A percentile compares a stretch with the other conserved stretches of the same genome.
Evolutionary conservation across 1,140 invertebrate species (phyloP).

Genomic region (Ridgeia piscesae): DNA sequence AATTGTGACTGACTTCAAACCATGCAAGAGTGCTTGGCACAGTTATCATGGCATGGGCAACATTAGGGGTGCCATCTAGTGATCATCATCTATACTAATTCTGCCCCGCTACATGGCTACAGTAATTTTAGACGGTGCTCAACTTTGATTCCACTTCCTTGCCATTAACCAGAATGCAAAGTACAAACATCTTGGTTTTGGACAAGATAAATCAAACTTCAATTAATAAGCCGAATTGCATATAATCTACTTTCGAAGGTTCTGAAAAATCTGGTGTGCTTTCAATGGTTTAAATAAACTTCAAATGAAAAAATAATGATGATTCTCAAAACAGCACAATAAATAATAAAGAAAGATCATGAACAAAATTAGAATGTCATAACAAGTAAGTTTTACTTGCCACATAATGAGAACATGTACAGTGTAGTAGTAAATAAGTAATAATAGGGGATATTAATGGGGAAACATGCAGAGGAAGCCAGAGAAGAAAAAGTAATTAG

Average conservation of each 20-base stretch:
- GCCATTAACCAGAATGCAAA: not conserved
- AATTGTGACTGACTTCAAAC: not conserved
- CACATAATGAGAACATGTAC: too few relatives aligned
- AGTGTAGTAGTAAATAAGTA: too few relatives aligned
- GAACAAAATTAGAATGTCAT: too few relatives aligned
- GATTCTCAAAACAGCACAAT: too few relatives aligned
- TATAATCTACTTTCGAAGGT: not conserved
- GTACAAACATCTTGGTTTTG: not conserved
- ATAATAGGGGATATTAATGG: too few relatives aligned
- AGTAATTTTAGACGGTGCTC: not conserved
- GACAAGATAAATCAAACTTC: not conserved
- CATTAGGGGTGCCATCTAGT: not conserved
- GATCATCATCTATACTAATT: conserved; percentile 1
- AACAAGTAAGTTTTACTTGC: too few relatives aligned
- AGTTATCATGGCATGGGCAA: not conserved
- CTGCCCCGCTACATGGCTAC: not conserved
- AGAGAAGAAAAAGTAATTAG: too few relatives aligned
- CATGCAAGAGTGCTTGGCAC: not conserved
- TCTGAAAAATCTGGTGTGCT: too few relatives aligned
- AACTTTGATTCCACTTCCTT: not conserved
- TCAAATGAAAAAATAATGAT: too few relatives aligned
- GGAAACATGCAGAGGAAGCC: too few relatives aligned
- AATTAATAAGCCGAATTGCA: not conserved
- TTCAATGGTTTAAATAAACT: too few relatives aligned
- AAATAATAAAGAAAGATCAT: too few relatives aligned